phyloP scores from a whole-genome alignment of 2,113 vertebrate species.

The Actenoides hombroni region DNA sequence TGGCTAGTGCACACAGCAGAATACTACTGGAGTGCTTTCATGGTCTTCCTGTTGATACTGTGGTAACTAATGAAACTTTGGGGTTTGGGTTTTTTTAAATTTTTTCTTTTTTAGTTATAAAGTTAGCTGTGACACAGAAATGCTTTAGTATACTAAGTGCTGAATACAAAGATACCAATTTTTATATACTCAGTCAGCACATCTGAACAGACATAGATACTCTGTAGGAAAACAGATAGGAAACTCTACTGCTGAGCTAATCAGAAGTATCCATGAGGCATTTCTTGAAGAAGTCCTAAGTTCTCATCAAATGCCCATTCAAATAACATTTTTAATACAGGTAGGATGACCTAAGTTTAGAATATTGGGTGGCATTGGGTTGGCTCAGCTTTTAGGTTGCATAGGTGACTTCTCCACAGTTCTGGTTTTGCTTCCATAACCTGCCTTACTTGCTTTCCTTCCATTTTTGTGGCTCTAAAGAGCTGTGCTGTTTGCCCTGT shows the following conservation, averaged over 20 bases:
- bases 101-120: not conserved
- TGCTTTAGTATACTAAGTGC: not conserved
- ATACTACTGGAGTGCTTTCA: not conserved
- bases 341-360: not conserved
- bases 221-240: not conserved
- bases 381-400: not conserved
- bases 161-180: not conserved
- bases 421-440: not conserved
- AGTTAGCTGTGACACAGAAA: not conserved
- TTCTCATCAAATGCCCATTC: not conserved
- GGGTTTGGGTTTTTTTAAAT: not conserved
- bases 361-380: not conserved
- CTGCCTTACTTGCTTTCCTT: not conserved
- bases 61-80: not conserved
- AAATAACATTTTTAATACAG: not conserved
- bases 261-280: not conserved
- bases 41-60: not conserved
- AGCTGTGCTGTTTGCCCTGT: not conserved
- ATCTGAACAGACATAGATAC: not conserved
- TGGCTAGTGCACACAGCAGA: not conserved
- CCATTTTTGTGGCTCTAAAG: not conserved
- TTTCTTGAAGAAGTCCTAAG: not conserved
- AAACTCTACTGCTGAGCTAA: not conserved
- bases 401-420: not conserved
- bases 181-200: not conserved